Evolutionary conservation across 1,140 invertebrate genomes (phyloP), one percentile per base, ranked within the genome.

Genomic region (Saxidomus purpurata): DNA sequence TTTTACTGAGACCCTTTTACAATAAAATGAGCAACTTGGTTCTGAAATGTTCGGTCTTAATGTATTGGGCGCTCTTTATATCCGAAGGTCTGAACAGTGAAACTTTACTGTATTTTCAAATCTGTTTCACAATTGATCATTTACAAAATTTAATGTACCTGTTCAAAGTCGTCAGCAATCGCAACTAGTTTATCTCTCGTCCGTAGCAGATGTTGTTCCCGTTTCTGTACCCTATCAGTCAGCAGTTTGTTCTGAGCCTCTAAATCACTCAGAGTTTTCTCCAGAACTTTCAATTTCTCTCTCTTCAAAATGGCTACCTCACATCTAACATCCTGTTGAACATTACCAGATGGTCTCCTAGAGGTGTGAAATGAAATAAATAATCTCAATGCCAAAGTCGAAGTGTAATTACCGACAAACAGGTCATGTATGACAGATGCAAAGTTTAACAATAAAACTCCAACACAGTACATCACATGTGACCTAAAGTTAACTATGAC

Each of bases 181-280:
- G 15, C 13, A n/a, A 76, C 47, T 1, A 85, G 52, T 71, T 85
- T 85, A 67, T 85, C 83, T 40, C 67, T 74, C 6, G 83, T 85
- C 40, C 63, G 55, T 15, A 85, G 49, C 0, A 85, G 63, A 55
- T 76, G 83, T 36, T 55, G 25, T 38, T 85, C 83, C n/a, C 49
- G 34, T 25, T 85, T 76, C 25, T 59, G n/a, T 25, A 85, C 83
- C 19, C 34, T 85, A 13, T 71, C 49, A 47, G 6, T 17, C 49
- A 85, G 25, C 28, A 85, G 83, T 52, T 74, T 85, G 47, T 85
- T 85, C 43, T 85, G 83, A 22, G 83, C 83, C 34, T 85, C 83
- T 25, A 85, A 31, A 19, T 85, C 61, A 38, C 13, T 52, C 17
- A 85, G 47, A 17, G 67, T 67, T 3, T 55, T 49, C 43, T 52